Evolutionary conservation across 2,113 vertebrate species (phyloP).

Genomic region (Sinocyclocheilus anophthalmus): DNA sequence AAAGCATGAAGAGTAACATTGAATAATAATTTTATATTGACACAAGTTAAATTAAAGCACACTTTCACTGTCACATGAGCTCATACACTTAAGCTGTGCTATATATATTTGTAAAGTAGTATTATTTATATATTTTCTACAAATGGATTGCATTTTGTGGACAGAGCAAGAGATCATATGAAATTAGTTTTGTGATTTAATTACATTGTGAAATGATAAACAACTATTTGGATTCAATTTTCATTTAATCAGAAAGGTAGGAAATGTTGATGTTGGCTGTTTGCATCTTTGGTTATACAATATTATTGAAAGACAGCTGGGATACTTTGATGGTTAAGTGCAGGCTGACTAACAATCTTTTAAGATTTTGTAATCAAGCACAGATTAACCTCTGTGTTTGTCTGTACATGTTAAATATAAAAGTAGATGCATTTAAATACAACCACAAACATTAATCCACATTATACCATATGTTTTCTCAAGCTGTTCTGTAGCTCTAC

Average conservation of each 20-base stretch:
- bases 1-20: not conserved
- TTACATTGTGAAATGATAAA: not conserved
- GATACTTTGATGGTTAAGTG: not conserved
- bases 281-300: not conserved
- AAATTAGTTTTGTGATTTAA: not conserved
- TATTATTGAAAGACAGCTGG: not conserved
- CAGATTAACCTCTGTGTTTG: not conserved
- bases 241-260: not conserved
- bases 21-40: not conserved
- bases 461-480: not conserved
- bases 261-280: not conserved
- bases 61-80: not conserved
- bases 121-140: no score
- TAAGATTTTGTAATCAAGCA: not conserved
- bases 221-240: not conserved
- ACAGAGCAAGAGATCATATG: not conserved
- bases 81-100: not conserved
- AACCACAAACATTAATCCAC: not conserved
- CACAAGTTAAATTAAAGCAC: not conserved
- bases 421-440: not conserved
- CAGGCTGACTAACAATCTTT: not conserved
- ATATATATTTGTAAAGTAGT: not conserved
- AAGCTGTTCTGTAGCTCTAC: not conserved
- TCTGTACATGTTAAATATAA: not conserved
- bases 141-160: not conserved